Evolutionary conservation across 1,140 invertebrate genomes (phyloP), one percentile per base, ranked within the genome.

Genomic region (Pararge aegeria): DNA sequence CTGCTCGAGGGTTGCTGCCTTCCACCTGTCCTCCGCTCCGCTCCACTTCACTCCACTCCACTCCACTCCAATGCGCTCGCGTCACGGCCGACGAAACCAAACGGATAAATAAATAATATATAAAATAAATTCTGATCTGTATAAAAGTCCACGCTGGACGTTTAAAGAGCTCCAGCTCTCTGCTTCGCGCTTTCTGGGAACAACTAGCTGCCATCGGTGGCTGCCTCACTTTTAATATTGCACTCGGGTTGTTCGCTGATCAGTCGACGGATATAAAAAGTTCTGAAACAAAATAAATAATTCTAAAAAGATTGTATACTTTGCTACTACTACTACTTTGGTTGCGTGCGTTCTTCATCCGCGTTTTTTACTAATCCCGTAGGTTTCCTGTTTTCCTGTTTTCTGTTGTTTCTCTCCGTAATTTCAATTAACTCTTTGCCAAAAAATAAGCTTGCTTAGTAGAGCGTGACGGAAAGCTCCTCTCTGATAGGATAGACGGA

Each of bases 91-190:
- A 78, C 71, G 49, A 76, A 80, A 75, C 72, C 50, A 72, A 70
- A 61, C 66, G 61, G 68, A 72, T 78, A 80, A 83, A 83, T 77
- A 81, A 82, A 80, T 75, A 70, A 24, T 24, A 75, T 79, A 84
- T 78, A 84, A 72, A 70, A 73, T 71, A 68, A 67, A 66, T 62
- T 70, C 61, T 73, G 62, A 46, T 68, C 61, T 77, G 66, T 78
- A 74, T 79, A 70, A 71, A 68, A 69, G 82, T 83, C 80, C 73
- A 75, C 73, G 75, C 75, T 71, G 77, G 70, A 59, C 42, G 19
- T 55, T 21, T 38, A 27, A 13, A 42, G 34, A 34, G 44, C 46
- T 55, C 34, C 66, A 55, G 75, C 62, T 62, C 61, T 19, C 7
- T 1, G 18, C 16, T 21, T 48, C 19, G 40, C 46, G 46, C 62